These are phyloP conservation scores for Gopherus evgoodei DNA, from an alignment of 2,113 vertebrate species.

Conservation along the genomic window DNA sequence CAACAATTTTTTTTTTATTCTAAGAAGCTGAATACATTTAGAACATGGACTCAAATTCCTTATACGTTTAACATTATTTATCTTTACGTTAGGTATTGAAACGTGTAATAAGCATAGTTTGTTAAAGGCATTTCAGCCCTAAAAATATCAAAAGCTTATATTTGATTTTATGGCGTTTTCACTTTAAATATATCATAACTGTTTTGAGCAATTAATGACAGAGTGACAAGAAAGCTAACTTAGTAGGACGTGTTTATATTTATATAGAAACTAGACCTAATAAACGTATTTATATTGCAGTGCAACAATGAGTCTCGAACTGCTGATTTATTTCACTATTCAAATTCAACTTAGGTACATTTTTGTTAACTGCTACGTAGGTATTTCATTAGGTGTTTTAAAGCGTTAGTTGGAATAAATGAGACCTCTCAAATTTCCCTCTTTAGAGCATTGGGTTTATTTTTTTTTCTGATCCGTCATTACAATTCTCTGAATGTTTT, in stretches of 20 bases:
- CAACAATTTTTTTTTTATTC: not conserved
- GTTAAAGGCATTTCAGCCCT: not conserved
- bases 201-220: not conserved
- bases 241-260: not conserved
- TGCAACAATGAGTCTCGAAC: not conserved
- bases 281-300: not conserved
- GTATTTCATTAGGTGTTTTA: not conserved
- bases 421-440: not conserved
- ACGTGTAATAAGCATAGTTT: not conserved
- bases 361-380: not conserved
- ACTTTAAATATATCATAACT: not conserved
- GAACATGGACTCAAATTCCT: not conserved
- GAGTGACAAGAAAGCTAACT: not conserved
- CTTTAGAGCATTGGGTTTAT: not conserved
- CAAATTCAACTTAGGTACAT: slow-evolving; percentile 8
- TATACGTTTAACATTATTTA: not conserved
- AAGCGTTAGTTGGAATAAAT: rapidly evolving
- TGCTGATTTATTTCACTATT: slow-evolving; percentile 6
- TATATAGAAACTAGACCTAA: not conserved
- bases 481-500: not conserved
- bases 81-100: not conserved
- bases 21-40: not conserved
- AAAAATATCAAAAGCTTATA: not conserved
- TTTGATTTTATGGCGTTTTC: not conserved
- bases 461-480: not conserved